Conservation (phyloP, 2,797 vertebrate species). For the Hypotaenidia philippensis region DNA sequence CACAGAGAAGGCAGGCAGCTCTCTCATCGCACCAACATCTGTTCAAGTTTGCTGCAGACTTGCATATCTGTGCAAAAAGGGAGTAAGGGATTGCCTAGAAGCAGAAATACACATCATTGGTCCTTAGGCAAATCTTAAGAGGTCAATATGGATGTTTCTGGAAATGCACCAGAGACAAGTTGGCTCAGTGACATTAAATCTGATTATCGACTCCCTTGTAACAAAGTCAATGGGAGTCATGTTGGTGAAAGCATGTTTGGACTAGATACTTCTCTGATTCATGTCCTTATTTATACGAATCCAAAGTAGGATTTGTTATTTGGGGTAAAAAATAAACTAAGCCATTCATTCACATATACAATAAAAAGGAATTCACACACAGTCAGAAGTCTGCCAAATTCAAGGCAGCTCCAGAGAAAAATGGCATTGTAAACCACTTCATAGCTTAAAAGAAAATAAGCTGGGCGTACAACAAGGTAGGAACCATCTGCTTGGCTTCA, state of each 20-base stretch:
- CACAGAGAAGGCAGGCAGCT: background rate
- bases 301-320: conserved; percentile 2
- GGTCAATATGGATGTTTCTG: background rate
- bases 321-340: background rate
- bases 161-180: background rate
- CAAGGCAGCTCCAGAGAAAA: conserved; percentile 56
- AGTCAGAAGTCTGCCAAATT: conserved; percentile 39
- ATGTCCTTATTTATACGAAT: background rate
- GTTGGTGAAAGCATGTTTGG: background rate
- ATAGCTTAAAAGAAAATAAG: conserved; percentile 51
- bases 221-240: background rate
- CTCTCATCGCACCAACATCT: background rate
- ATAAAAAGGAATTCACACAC: conserved; percentile 28
- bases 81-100: background rate
- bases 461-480: conserved; percentile 61
- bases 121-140: background rate
- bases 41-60: background rate
- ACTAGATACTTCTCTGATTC: conserved; percentile 10
- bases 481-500: conserved; percentile 68
- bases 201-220: conserved; percentile 23
- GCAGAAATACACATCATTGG: background rate
- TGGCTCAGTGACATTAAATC: background rate
- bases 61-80: background rate
- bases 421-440: conserved; percentile 51
- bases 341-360: background rate